Conservation (phyloP, 1,140 invertebrate genomes). For the Meloidogyne floridensis region DNA sequence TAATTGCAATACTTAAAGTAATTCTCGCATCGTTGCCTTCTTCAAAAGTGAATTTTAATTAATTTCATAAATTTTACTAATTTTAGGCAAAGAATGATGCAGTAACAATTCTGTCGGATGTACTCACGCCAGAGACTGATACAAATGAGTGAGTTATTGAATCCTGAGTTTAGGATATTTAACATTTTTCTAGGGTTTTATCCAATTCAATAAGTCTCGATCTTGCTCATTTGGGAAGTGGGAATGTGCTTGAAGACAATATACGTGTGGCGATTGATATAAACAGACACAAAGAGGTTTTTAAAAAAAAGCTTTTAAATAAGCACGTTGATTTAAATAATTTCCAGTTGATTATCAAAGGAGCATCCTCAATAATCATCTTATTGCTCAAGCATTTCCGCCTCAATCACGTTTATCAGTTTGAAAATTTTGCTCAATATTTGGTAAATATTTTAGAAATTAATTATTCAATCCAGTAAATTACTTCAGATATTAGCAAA, state of each 20-base stretch:
- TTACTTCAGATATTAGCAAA: constrained; percentile 82
- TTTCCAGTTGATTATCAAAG: constrained; percentile 92
- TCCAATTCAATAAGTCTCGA: constrained; percentile 64
- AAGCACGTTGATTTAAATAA: neutral
- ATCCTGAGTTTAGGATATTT: neutral
- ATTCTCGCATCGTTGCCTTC: constrained; percentile 93
- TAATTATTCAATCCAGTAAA: neutral
- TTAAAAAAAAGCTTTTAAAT: constrained; percentile 22
- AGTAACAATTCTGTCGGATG: constrained; percentile 95
- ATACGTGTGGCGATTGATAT: constrained; percentile 95
- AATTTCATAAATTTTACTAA: too few species aligned
- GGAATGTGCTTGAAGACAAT: constrained; percentile 78
- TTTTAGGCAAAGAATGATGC: constrained; percentile 87
- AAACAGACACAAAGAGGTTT: constrained; percentile 91
- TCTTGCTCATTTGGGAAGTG: constrained; percentile 29
- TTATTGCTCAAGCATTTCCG: constrained; percentile 96
- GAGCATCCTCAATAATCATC: constrained; percentile 88
- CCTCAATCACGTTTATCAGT: constrained; percentile 94
- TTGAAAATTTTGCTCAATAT: constrained; percentile 98
- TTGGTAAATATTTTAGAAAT: constrained; percentile 74
- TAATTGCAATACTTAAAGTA: constrained; percentile 78
- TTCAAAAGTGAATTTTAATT: constrained; percentile 76
- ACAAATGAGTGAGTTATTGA: constrained; percentile 41
- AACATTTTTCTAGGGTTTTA: constrained; percentile 40
- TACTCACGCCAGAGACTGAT: constrained; percentile 71